Evolutionary conservation across 2,113 vertebrate species (phyloP).

Genomic region (Erpornis zantholeuca): DNA sequence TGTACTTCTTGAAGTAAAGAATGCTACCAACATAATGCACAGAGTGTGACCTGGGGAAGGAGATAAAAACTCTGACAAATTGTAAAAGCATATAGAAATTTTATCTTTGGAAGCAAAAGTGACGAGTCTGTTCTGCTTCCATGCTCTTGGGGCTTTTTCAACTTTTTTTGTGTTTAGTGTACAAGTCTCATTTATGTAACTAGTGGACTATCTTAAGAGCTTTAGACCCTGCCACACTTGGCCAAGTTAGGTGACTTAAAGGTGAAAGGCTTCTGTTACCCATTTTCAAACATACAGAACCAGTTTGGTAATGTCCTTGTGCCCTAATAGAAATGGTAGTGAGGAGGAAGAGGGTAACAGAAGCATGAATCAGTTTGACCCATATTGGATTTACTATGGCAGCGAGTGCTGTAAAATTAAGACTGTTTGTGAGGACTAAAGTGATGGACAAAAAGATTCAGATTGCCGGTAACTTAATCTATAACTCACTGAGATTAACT

Average conservation of each 20-base stretch:
- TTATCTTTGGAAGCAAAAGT: background rate
- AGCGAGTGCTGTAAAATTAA: background rate
- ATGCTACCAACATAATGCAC: background rate
- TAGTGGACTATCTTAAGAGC: background rate
- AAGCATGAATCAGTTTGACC: background rate
- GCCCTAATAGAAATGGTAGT: background rate
- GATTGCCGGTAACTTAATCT: background rate
- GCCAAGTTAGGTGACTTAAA: background rate
- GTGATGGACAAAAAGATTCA: background rate
- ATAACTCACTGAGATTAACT: background rate
- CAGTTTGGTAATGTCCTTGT: background rate
- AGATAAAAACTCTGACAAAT: background rate
- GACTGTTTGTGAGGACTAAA: background rate
- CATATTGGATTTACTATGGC: background rate
- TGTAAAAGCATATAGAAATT: background rate
- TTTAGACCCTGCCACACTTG: background rate
- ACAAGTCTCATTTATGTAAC: background rate
- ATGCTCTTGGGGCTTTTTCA: background rate
- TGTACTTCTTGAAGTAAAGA: background rate
- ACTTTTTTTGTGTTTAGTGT: background rate
- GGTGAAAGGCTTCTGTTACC: background rate
- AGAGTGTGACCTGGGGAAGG: background rate
- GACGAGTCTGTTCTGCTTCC: background rate
- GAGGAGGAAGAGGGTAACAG: background rate
- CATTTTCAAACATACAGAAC: background rate